Conservation (phyloP, 2,888 invertebrate species). For the Orgyia antiqua region DNA sequence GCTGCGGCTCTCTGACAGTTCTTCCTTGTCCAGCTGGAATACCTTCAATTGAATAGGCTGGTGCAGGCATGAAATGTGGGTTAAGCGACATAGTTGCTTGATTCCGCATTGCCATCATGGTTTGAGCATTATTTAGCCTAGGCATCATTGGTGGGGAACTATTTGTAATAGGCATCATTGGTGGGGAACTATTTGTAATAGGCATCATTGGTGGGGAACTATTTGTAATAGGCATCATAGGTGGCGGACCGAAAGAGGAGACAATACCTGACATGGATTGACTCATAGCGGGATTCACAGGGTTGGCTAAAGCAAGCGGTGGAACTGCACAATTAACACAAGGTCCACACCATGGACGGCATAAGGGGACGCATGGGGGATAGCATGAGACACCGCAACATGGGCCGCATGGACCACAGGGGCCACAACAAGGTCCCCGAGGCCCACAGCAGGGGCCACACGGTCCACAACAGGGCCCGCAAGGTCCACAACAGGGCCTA, state of each 20-base stretch:
- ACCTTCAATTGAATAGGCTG: no score
- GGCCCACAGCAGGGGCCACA: conserved; percentile 15
- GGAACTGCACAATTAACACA: conserved; percentile 18
- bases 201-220: not conserved
- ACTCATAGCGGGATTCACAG: not conserved
- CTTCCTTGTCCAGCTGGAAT: no score
- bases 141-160: not conserved
- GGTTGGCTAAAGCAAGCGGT: not conserved
- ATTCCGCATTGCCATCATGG: not conserved
- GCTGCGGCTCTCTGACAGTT: not conserved
- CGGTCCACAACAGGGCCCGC: conserved; percentile 12
- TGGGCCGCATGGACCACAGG: conserved; percentile 7
- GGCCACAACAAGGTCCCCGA: conserved; percentile 12
- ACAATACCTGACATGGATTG: not conserved
- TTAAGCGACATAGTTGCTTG: not conserved
- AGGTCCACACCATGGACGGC: conserved; percentile 23
- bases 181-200: not conserved
- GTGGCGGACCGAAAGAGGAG: not conserved
- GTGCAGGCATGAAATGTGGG: not conserved
- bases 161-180: no score
- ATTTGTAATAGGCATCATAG: not conserved
- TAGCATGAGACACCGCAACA: conserved; percentile 1
- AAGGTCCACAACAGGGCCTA: conserved; percentile 5
- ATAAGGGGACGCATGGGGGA: conserved; percentile 6
- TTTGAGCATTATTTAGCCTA: not conserved